Evolutionary conservation across 2,113 vertebrate species (phyloP).

Genomic region (Recurvirostra avosetta): DNA sequence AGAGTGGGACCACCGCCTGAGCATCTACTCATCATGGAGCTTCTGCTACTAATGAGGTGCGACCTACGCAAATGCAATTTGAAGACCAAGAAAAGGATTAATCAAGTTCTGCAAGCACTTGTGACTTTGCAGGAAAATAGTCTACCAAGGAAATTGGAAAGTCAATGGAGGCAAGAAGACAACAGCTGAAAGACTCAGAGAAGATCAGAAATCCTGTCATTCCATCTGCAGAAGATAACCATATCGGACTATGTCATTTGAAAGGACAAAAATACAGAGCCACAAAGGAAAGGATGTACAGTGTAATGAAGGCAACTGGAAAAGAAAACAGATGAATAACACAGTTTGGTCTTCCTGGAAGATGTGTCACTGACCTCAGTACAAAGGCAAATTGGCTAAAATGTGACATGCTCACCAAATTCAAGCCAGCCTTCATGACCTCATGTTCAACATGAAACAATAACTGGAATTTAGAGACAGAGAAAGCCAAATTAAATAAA

Average conservation of each 20-base stretch:
- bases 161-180: background rate
- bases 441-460: background rate
- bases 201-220: background rate
- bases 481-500: conserved; percentile 38
- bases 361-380: conserved; percentile 22
- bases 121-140: background rate
- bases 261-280: background rate
- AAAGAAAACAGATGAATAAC: conserved; percentile 21
- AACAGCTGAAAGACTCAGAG: background rate
- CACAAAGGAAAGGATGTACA: background rate
- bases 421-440: background rate
- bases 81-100: background rate
- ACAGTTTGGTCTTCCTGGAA: background rate
- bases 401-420: background rate
- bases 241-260: background rate
- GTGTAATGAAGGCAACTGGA: background rate
- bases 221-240: background rate
- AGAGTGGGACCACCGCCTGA: background rate
- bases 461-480: conserved; percentile 19
- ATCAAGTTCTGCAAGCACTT: background rate
- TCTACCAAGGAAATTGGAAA: background rate
- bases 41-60: background rate
- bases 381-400: background rate
- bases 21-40: rapidly evolving
- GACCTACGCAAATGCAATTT: background rate